Evolutionary conservation across 2,797 vertebrate genomes (phyloP).

Genomic region (Tarsius wallacei): DNA sequence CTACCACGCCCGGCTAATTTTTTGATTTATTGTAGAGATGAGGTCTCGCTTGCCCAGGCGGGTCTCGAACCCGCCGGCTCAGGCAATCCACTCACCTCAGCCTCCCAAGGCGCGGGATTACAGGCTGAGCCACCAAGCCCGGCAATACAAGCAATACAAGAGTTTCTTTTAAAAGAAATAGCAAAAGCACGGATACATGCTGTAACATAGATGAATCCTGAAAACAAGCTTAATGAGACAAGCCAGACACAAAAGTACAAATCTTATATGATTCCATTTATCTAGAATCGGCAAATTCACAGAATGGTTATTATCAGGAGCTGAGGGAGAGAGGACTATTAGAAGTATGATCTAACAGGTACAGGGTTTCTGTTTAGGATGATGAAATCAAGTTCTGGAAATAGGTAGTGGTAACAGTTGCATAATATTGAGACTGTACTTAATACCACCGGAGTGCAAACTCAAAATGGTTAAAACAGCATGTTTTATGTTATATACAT

Average conservation of each 20-base stretch:
- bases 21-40: no score
- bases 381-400: not conserved
- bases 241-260: not conserved
- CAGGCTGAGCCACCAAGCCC: no score
- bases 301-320: not conserved
- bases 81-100: no score
- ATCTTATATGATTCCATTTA: not conserved
- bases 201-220: not conserved
- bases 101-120: no score
- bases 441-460: not conserved
- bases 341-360: not conserved
- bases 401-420: not conserved
- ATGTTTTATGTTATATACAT: not conserved
- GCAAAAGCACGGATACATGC: not conserved
- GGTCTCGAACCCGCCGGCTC: no score
- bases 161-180: not conserved
- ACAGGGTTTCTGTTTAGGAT: not conserved
- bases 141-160: no score
- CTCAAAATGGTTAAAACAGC: not conserved
- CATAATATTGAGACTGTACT: not conserved
- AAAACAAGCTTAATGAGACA: not conserved
- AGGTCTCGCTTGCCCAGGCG: no score
- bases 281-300: not conserved
- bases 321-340: not conserved
- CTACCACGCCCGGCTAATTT: no score